Conservation (phyloP, 2,113 vertebrate genomes). For the Psittacula cyanocephala region DNA sequence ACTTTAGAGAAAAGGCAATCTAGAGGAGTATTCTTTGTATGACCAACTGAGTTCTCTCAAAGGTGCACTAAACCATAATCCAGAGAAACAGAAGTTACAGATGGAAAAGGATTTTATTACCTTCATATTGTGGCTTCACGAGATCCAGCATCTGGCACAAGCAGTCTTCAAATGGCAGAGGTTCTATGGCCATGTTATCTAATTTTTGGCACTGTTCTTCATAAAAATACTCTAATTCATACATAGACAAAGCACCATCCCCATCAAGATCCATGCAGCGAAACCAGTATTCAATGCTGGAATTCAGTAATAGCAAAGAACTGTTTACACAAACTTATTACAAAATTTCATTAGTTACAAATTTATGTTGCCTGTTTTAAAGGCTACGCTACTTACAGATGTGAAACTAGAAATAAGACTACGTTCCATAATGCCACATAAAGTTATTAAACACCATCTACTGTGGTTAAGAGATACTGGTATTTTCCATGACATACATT, state of each 20-base stretch:
- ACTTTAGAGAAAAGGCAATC: background rate
- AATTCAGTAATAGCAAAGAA: background rate
- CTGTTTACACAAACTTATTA: background rate
- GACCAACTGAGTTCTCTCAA: background rate
- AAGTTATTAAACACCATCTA: background rate
- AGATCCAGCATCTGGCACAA: conserved; percentile 97
- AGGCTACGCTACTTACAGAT: background rate
- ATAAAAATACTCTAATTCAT: conserved; percentile 93
- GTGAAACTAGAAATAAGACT: background rate
- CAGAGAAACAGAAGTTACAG: background rate
- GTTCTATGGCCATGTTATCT: conserved; percentile 89
- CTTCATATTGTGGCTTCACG: conserved; percentile 85
- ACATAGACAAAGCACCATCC: conserved; percentile 91
- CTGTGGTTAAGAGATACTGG: background rate
- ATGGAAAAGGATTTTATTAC: conserved; percentile 59
- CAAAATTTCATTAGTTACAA: background rate
- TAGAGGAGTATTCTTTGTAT: background rate
- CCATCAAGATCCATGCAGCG: conserved; percentile 97
- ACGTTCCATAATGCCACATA: background rate
- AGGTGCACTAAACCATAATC: background rate
- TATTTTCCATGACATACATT: background rate
- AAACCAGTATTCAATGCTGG: conserved; percentile 98
- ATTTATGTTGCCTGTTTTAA: background rate
- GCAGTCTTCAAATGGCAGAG: conserved; percentile 93
- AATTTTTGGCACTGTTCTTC: conserved; percentile 93